Evolutionary conservation across 2,888 invertebrate genomes (phyloP).

Genomic region (Stenolophus ochropezus): DNA sequence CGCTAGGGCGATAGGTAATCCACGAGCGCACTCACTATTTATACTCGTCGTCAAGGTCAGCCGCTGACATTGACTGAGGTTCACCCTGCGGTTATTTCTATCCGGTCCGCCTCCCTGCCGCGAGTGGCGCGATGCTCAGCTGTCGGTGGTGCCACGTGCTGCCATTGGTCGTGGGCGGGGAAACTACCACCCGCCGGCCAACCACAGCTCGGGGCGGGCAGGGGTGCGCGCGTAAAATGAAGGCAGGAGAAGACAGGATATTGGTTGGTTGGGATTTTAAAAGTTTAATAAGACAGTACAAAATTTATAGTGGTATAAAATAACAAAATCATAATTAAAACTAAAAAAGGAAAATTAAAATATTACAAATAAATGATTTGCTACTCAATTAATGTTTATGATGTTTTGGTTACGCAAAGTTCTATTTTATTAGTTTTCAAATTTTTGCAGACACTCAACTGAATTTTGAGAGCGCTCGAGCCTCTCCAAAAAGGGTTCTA

Average conservation of each 20-base stretch:
- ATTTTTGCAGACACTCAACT: too few relatives aligned
- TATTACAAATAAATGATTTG: too few relatives aligned
- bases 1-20: constrained; percentile 11
- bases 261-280: not conserved
- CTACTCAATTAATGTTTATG: too few relatives aligned
- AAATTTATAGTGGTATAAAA: too few relatives aligned
- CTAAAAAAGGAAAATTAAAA: too few relatives aligned
- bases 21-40: constrained; percentile 46
- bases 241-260: not conserved
- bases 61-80: constrained; percentile 70
- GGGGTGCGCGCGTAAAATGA: not conserved
- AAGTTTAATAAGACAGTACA: too few relatives aligned
- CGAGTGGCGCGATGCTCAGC: constrained; percentile 36
- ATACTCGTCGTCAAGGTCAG: constrained; percentile 70
- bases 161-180: constrained; percentile 26
- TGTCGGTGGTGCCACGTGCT: constrained; percentile 15
- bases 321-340: too few relatives aligned
- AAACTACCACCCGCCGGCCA: constrained; percentile 11
- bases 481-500: too few relatives aligned
- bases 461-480: too few relatives aligned
- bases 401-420: too few relatives aligned
- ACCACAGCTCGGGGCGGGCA: not conserved
- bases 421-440: too few relatives aligned
- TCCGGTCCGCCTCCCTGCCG: constrained; percentile 54
- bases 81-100: constrained; percentile 71